phyloP scores from a whole-genome alignment of 2,888 invertebrate genomes.

The Lithophane socia region DNA sequence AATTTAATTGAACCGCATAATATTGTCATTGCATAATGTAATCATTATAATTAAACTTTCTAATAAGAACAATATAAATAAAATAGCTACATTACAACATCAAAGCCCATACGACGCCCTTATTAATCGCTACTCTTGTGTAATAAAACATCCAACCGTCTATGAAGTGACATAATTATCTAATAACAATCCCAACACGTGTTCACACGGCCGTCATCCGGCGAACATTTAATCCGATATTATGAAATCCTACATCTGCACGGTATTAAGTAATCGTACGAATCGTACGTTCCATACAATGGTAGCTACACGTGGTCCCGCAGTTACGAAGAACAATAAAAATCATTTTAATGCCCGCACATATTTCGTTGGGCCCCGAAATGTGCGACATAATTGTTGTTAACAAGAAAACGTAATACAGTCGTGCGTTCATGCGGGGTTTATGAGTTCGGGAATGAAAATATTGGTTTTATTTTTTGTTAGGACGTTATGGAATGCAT shows the following conservation, averaged over 20 bases:
- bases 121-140: conserved; percentile 33
- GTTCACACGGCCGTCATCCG: conserved; percentile 67
- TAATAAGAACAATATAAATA: conserved; percentile 11
- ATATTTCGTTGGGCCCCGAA: conserved; percentile 71
- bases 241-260: conserved; percentile 81
- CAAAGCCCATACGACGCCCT: conserved; percentile 29
- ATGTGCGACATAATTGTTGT: conserved; percentile 72
- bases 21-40: background rate
- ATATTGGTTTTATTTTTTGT: conserved; percentile 38
- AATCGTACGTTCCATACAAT: conserved; percentile 31
- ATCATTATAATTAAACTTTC: background rate
- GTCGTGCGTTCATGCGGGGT: conserved; percentile 62
- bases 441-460: conserved; percentile 54
- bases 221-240: conserved; percentile 76
- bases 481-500: conserved; percentile 3
- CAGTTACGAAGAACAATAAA: conserved; percentile 76
- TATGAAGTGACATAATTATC: conserved; percentile 57
- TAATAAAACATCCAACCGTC: conserved; percentile 46
- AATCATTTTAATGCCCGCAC: conserved; percentile 74
- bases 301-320: conserved; percentile 67
- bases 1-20: background rate
- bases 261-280: conserved; percentile 58
- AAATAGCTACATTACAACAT: conserved; percentile 17
- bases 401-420: conserved; percentile 72
- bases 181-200: conserved; percentile 71